These are phyloP conservation scores for Mustela lutreola DNA, from an alignment of 2,113 vertebrate genomes.

Conservation along the genomic window DNA sequence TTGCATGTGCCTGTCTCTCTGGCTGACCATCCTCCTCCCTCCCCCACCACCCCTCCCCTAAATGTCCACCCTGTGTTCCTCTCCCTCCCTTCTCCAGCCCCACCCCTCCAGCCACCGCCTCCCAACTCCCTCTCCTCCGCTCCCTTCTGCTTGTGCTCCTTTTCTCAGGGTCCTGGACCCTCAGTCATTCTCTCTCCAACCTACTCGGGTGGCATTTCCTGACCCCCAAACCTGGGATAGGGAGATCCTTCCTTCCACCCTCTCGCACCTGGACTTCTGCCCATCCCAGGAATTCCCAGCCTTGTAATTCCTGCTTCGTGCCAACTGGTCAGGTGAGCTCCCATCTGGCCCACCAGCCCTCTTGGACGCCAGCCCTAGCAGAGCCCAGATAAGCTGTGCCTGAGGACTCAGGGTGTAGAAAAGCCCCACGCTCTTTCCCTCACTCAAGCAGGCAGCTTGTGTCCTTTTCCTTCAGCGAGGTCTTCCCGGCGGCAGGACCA, in stretches of 20 bases:
- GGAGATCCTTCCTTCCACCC: neutral
- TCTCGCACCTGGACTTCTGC: neutral
- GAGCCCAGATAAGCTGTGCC: neutral
- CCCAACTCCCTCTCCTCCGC: fast-evolving
- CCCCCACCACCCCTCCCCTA: neutral
- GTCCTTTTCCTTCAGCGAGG: fast-evolving
- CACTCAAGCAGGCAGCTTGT: neutral
- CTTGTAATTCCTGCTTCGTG: neutral
- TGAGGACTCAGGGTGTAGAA: neutral
- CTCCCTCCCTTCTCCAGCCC: neutral
- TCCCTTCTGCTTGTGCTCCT: neutral
- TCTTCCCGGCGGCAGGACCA: neutral
- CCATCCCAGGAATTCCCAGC: neutral
- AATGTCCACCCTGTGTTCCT: neutral
- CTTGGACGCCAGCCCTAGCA: neutral
- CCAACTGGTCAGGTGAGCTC: neutral
- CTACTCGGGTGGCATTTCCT: neutral
- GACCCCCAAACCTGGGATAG: neutral
- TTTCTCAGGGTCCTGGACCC: neutral
- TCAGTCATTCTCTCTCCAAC: neutral
- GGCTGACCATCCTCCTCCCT: neutral
- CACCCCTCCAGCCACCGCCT: neutral
- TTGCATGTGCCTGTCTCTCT: neutral
- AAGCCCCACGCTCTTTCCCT: neutral
- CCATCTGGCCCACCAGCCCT: neutral